Conservation (phyloP, 2,797 vertebrate species). For the Notamacropus eugenii region DNA sequence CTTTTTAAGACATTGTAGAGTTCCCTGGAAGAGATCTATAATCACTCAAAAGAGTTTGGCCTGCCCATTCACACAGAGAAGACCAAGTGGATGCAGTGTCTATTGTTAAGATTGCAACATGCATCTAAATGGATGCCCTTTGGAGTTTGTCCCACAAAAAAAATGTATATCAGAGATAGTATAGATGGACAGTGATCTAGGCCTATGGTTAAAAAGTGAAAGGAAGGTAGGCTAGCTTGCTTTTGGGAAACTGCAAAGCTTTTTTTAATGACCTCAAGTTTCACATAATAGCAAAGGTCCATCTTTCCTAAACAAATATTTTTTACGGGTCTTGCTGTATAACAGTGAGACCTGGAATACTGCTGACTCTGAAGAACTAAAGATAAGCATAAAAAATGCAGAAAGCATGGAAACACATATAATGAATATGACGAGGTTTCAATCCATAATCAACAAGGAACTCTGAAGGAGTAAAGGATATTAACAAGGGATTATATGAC, state of each 20-base stretch:
- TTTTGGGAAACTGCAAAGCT: too few relatives aligned
- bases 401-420: background rate
- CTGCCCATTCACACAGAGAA: background rate
- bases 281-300: too few relatives aligned
- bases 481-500: background rate
- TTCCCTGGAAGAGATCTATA: background rate
- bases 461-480: background rate
- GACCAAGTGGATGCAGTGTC: background rate
- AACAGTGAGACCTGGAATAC: too few relatives aligned
- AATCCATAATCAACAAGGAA: background rate
- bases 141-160: background rate
- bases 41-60: background rate
- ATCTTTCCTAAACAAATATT: too few relatives aligned
- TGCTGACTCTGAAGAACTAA: background rate
- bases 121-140: background rate
- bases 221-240: background rate
- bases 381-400: background rate
- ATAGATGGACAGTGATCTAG: background rate
- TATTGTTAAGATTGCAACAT: background rate
- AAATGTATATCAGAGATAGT: background rate
- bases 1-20: background rate
- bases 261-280: too few relatives aligned
- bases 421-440: background rate
- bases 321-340: too few relatives aligned
- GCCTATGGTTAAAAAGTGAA: background rate